A percentile compares a stretch with the other conserved stretches of the same genome.
These are phyloP conservation scores for Cordilura impudica DNA, from an alignment of 2,888 invertebrate genomes.

Conservation along the genomic window DNA sequence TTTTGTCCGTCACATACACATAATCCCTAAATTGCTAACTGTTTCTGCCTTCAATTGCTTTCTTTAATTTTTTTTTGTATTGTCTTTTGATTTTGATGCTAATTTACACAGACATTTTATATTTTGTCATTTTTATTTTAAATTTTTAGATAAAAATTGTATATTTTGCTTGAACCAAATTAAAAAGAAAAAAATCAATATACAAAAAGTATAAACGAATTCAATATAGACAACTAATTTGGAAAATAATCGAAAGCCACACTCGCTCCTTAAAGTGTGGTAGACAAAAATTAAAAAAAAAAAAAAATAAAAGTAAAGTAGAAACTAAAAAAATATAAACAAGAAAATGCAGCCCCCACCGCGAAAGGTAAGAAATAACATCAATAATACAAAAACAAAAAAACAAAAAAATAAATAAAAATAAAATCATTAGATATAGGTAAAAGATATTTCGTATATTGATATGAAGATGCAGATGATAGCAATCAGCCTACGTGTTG, in stretches of 20 bases:
- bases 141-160: constrained; percentile 43
- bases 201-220: constrained; percentile 27
- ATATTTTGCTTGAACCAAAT: constrained; percentile 14
- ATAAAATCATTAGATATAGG: constrained; percentile 33
- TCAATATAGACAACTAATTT: constrained; percentile 34
- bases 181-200: constrained; percentile 51
- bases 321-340: constrained; percentile 50
- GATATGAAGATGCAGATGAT: too few species aligned
- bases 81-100: constrained; percentile 1
- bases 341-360: constrained; percentile 88
- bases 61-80: constrained; percentile 6
- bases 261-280: constrained; percentile 40
- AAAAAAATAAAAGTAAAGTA: constrained; percentile 46
- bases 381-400: constrained; percentile 10
- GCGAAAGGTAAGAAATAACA: constrained; percentile 88
- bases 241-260: constrained; percentile 40
- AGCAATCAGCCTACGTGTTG: too few species aligned
- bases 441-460: constrained; percentile 44
- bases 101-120: constrained; percentile 19
- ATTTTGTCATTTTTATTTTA: constrained; percentile 29
- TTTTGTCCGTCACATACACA: constrained; percentile 1
- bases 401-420: not conserved
- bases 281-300: constrained; percentile 39
- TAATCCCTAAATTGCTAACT: constrained; percentile 55
- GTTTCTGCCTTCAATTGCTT: constrained; percentile 46